Percentiles rank a stretch among this genome's conserved stretches.
These are phyloP conservation scores for Cacoxenus indagator DNA, from an alignment of 2,888 invertebrate genomes.

Conservation along the genomic window DNA sequence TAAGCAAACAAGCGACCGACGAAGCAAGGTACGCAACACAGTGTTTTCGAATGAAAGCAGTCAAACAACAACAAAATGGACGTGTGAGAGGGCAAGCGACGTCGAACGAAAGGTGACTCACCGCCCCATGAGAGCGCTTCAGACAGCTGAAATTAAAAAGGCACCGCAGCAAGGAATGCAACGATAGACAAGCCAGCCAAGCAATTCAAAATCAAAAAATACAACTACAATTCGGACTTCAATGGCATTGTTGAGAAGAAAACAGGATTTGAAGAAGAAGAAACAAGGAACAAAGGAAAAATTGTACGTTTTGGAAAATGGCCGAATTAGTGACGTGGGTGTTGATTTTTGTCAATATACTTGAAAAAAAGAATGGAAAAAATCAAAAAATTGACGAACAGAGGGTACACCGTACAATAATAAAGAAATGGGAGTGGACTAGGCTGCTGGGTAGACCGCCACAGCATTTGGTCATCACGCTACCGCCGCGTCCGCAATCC, in stretches of 20 bases:
- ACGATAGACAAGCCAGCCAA: too few relatives aligned
- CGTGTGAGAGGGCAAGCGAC: slow-evolving; percentile 35
- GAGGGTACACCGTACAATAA: slow-evolving; percentile 23
- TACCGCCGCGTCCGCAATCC: slow-evolving; percentile 29
- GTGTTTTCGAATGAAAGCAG: slow-evolving; percentile 35
- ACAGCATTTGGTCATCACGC: neutral
- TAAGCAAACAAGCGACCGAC: neutral
- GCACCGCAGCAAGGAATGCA: neutral
- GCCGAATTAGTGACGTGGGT: slow-evolving; percentile 27
- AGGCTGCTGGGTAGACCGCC: too few relatives aligned
- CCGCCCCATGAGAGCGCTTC: slow-evolving; percentile 53
- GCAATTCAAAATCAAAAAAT: neutral
- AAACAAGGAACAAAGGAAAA: too few relatives aligned
- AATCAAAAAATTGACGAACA: too few relatives aligned
- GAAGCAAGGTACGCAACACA: neutral
- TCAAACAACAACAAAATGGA: slow-evolving; percentile 52
- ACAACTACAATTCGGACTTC: neutral
- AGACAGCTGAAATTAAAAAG: neutral
- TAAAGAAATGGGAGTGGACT: slow-evolving; percentile 44
- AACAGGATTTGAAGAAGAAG: neutral
- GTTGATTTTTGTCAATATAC: slow-evolving; percentile 18
- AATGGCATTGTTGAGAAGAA: neutral
- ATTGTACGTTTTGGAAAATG: neutral
- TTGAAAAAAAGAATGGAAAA: neutral
- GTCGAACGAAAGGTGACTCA: slow-evolving; percentile 61